Conservation (phyloP, 2,888 invertebrate genomes). For the Leptopilina drosophilae region DNA sequence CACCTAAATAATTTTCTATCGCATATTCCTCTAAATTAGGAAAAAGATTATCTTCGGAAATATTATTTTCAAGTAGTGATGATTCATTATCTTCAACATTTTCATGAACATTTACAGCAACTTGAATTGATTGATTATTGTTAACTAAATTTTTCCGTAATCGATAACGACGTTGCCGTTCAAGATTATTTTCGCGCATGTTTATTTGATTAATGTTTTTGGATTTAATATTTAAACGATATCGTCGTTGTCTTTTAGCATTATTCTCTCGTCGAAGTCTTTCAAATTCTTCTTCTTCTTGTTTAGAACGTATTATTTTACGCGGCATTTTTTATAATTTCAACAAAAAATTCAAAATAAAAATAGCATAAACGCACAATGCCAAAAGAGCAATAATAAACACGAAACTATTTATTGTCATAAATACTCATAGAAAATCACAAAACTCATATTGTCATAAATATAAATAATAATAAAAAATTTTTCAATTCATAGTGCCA, state of each 20-base stretch:
- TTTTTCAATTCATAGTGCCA: too few species aligned
- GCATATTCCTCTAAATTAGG: background rate
- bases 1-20: constrained; percentile 14
- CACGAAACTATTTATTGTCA: too few species aligned
- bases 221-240: background rate
- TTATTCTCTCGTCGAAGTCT: background rate
- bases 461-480: too few species aligned
- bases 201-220: background rate
- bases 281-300: background rate
- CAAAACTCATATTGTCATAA: too few species aligned
- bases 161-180: background rate
- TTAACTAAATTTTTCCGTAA: background rate
- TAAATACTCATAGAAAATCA: too few species aligned
- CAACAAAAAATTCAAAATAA: too few species aligned
- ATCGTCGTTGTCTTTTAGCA: constrained; percentile 1
- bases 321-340: too few species aligned
- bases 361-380: too few species aligned
- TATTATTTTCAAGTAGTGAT: background rate
- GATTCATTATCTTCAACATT: background rate
- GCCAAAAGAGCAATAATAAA: too few species aligned
- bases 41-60: background rate
- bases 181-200: background rate
- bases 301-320: too few species aligned
- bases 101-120: background rate
- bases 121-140: background rate